Percentiles rank a stretch among this genome's conserved stretches.
phyloP scores from a whole-genome alignment of 2,113 vertebrate species.

The Gulo gulo region DNA sequence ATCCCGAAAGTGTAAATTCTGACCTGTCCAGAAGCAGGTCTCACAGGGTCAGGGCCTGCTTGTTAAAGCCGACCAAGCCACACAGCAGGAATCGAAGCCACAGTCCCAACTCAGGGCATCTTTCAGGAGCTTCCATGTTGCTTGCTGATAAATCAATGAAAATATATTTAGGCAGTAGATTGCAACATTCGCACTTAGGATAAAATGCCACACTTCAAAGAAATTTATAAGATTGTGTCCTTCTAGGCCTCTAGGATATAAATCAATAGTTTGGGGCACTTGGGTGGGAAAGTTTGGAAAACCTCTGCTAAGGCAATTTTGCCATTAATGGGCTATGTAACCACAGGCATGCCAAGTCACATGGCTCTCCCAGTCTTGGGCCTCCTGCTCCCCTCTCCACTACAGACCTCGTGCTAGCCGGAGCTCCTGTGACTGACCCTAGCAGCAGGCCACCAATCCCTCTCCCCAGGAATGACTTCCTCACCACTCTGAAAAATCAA shows the following conservation, averaged over 20 bases:
- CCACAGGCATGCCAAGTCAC: conserved; percentile 56
- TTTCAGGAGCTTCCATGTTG: background rate
- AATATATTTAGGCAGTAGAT: background rate
- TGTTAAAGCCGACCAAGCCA: background rate
- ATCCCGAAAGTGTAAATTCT: conserved; percentile 22
- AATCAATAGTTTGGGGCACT: conserved; percentile 1
- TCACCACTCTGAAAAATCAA: conserved; percentile 45
- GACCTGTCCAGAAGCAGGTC: background rate
- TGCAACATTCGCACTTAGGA: background rate
- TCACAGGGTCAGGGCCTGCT: background rate
- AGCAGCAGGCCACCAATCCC: background rate
- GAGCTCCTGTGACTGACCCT: background rate
- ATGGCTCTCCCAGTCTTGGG: background rate
- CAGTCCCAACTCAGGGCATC: background rate
- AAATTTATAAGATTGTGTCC: conserved; percentile 8
- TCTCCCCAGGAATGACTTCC: background rate
- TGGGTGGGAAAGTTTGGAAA: conserved; percentile 60
- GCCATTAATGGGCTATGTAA: conserved; percentile 47
- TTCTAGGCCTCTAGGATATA: conserved; percentile 18
- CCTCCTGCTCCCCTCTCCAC: background rate
- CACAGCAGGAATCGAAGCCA: background rate
- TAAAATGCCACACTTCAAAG: conserved; percentile 20
- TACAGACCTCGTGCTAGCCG: background rate
- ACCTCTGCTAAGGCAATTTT: conserved; percentile 45
- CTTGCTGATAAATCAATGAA: conserved; percentile 25